A percentile compares a stretch with the other conserved stretches of the same genome.
Evolutionary conservation across 2,797 vertebrate genomes (phyloP).

Genomic region (Propithecus deckenii): DNA sequence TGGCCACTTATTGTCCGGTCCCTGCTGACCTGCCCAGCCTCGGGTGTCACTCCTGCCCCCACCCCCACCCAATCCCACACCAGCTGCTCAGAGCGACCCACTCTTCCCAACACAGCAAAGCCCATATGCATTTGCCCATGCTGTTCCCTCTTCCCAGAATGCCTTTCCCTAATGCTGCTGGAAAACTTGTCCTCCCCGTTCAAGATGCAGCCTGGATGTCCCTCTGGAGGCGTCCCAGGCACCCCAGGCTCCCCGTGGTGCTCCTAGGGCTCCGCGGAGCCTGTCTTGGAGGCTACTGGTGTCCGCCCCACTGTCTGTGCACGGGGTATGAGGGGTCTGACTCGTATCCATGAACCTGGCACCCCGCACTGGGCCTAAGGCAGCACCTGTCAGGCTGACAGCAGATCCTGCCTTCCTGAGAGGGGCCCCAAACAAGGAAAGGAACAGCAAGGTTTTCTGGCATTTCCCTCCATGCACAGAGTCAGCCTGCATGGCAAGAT

Average conservation of each 20-base stretch:
- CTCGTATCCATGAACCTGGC: fast-evolving
- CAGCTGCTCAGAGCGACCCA: fast-evolving
- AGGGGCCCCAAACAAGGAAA: background rate
- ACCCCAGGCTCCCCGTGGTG: fast-evolving
- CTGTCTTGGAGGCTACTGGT: background rate
- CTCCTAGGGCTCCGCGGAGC: fast-evolving
- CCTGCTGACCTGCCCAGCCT: no score
- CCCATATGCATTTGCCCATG: fast-evolving
- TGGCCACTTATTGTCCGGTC: fast-evolving
- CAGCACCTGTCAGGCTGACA: fast-evolving
- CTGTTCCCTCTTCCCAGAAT: fast-evolving
- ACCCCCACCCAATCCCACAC: background rate
- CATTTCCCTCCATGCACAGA: background rate
- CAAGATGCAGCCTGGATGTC: fast-evolving
- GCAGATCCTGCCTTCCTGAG: background rate
- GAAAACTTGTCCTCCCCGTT: background rate
- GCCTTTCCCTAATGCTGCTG: no score
- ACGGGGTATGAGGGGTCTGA: background rate
- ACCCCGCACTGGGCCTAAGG: fast-evolving
- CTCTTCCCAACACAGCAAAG: background rate
- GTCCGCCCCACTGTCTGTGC: background rate
- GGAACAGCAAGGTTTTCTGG: background rate
- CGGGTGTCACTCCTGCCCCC: background rate
- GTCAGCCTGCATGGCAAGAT: background rate
- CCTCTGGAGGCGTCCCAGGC: background rate